These are phyloP conservation scores for Emys orbicularis DNA, from an alignment of 2,797 vertebrate genomes.

Conservation along the genomic window DNA sequence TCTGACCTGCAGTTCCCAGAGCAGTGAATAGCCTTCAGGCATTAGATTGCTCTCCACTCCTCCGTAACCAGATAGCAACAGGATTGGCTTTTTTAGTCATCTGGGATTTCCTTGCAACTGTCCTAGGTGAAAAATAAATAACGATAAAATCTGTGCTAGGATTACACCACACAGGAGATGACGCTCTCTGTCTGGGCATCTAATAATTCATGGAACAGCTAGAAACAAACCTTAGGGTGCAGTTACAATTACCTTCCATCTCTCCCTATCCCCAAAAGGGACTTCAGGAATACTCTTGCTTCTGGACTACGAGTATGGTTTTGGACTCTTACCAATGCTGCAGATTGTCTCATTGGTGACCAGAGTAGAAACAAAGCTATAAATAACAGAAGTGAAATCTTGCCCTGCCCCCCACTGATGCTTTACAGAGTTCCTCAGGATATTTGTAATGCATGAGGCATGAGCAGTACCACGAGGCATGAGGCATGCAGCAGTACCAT, in stretches of 20 bases:
- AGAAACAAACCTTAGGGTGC: background rate
- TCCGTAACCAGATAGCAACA: background rate
- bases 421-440: slow-evolving; percentile 18
- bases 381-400: slow-evolving; percentile 37
- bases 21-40: background rate
- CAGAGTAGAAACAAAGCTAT: slow-evolving; percentile 1
- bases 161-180: background rate
- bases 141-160: background rate
- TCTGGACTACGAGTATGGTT: background rate
- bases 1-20: background rate
- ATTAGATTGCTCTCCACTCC: background rate
- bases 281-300: background rate
- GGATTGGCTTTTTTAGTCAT: background rate
- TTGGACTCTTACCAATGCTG: background rate
- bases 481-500: background rate
- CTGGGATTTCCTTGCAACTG: background rate
- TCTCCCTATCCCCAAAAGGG: background rate
- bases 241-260: background rate
- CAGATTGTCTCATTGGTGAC: background rate
- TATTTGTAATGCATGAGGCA: slow-evolving; percentile 23
- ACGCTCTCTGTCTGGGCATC: background rate
- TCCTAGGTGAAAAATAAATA: rapidly evolving
- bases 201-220: background rate
- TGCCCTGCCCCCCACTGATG: background rate
- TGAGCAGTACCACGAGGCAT: no score